Evolutionary conservation across 2,113 vertebrate genomes (phyloP).

Genomic region (Dolichallabes microphthalmus): DNA sequence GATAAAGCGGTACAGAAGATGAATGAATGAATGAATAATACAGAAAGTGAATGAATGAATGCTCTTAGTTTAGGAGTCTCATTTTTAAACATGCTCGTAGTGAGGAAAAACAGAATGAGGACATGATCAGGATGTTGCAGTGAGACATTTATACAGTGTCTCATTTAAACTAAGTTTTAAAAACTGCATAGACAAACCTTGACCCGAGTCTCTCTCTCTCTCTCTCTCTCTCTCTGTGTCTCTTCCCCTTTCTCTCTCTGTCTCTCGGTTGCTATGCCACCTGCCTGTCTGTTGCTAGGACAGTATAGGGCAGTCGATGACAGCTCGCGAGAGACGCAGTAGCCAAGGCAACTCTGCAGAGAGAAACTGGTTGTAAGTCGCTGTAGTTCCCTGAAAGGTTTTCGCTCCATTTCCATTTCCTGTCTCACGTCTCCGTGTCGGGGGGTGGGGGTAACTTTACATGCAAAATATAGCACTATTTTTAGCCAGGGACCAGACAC

Average conservation of each 20-base stretch:
- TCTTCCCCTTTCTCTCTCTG: not conserved
- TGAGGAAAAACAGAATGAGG: not conserved
- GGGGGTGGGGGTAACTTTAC: not conserved
- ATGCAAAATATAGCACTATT: not conserved
- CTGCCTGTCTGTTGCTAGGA: slow-evolving; percentile 42
- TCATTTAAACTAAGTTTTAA: not conserved
- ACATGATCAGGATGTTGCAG: not conserved
- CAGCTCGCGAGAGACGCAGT: slow-evolving; percentile 28
- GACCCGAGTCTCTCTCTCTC: not conserved
- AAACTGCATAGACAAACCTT: slow-evolving; percentile 13
- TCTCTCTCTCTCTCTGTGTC: not conserved
- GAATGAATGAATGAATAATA: no score
- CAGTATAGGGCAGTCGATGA: slow-evolving; percentile 11
- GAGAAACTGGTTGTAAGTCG: slow-evolving; percentile 19
- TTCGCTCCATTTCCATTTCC: slow-evolving; percentile 13
- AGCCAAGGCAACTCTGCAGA: slow-evolving; percentile 43
- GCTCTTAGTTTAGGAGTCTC: not conserved
- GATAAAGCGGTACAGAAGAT: no score
- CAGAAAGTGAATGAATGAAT: not conserved
- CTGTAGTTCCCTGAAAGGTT: slow-evolving; percentile 1
- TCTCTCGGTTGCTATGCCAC: slow-evolving; percentile 36
- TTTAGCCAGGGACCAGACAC: slow-evolving; percentile 4
- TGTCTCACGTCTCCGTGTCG: not conserved
- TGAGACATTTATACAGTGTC: not conserved
- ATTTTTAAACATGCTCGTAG: not conserved